Evolutionary conservation across 2,797 vertebrate species (phyloP).

Genomic region (Mionectes olivaceus): DNA sequence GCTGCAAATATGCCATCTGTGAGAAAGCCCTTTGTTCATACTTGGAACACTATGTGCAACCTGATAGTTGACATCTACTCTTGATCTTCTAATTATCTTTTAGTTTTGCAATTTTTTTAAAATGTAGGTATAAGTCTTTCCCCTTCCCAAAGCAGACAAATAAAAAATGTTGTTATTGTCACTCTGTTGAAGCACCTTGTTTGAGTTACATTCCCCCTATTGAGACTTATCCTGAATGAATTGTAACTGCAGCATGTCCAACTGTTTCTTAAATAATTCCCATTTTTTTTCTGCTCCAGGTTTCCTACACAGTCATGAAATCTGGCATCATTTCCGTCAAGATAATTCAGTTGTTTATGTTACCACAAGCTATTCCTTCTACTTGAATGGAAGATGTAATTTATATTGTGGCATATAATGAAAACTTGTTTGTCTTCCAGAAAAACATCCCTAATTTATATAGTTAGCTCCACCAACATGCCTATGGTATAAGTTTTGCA

Average conservation of each 20-base stretch:
- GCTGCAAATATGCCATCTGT: background rate
- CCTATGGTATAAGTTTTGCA: background rate
- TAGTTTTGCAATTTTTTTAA: background rate
- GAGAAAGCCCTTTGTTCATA: background rate
- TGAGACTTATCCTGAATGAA: slow-evolving; percentile 61
- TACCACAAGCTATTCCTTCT: slow-evolving; percentile 56
- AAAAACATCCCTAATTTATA: background rate
- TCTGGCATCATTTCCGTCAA: slow-evolving; percentile 19
- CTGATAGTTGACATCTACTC: background rate
- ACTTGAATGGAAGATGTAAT: slow-evolving; percentile 5
- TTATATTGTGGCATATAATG: background rate
- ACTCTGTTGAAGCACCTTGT: slow-evolving; percentile 26
- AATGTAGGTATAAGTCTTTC: background rate
- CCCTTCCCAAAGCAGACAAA: background rate
- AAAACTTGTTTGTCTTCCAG: slow-evolving; percentile 30
- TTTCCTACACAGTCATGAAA: slow-evolving; percentile 24
- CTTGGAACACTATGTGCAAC: background rate
- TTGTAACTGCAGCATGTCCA: slow-evolving; percentile 54
- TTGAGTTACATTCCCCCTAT: slow-evolving; percentile 51
- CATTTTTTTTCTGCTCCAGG: slow-evolving; percentile 59
- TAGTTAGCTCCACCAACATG: background rate
- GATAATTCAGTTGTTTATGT: slow-evolving; percentile 32
- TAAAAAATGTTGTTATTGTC: slow-evolving; percentile 49
- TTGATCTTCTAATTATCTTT: slow-evolving; percentile 44
- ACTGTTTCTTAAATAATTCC: slow-evolving; percentile 73